Base-by-base conservation (phyloP, 1,140 invertebrate species). In the Orius laevigatus region DNA sequence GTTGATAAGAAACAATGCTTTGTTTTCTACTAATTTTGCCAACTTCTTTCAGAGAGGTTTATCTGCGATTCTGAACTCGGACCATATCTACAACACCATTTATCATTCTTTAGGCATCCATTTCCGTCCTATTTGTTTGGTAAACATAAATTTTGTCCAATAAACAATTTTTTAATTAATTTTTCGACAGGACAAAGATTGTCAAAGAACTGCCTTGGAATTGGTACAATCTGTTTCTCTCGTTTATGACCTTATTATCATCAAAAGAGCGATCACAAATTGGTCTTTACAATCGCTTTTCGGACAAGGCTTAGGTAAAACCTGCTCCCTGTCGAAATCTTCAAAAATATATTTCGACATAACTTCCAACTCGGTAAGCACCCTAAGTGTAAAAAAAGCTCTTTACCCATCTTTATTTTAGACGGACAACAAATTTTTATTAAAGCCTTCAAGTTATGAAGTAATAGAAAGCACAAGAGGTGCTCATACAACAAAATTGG, bases 21-120 rank as follows among this genome's bases (percentile, higher is more conserved):
- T n/a, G n/a, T n/a, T n/a, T n/a, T n/a, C n/a, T n/a, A n/a, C n/a
- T n/a, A n/a, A n/a, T n/a, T n/a, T n/a, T n/a, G n/a, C n/a, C n/a
- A n/a, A n/a, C n/a, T 40, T 52, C 19, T 62, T 70, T 60, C 58
- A 79, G 74, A 72, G 66, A 64, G 92, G 93, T 16, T 68, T 96
- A 51, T 77, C 85, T 16, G 79, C 81, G 1, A 65, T 98, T 18
- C 69, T 96, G n/a, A 91, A 92, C 63, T 85, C 92, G 10, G 81
- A 81, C 43, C 76, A 82, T 58, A 79, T 98, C 45, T 89, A 95
- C 61, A 91, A 92, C 60, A 86, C 88, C 12, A 81, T 87, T 60
- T 96, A 93, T 65, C 89, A 95, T 69, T 94, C 90, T 0, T 67
- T 94, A 39, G 83, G 80, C 39, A 66, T 97, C 42, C 80, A 92